These are phyloP conservation scores for Lycocorax pyrrhopterus DNA, from an alignment of 2,113 vertebrate species.

Conservation along the genomic window DNA sequence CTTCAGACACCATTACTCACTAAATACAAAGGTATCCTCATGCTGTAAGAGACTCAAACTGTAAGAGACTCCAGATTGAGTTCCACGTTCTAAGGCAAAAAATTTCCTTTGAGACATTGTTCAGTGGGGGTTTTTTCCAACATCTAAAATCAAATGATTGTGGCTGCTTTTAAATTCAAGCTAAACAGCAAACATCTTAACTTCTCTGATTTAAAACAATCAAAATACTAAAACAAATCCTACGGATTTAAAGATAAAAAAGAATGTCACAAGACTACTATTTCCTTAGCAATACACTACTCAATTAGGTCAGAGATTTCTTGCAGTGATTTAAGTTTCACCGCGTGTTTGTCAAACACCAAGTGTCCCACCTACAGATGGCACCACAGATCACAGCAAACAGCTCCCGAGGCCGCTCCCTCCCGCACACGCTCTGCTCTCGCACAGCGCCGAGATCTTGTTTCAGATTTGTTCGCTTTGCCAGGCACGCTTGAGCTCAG, in stretches of 20 bases:
- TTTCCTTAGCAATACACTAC: not conserved
- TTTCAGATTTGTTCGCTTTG: not conserved
- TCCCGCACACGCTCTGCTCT: not conserved
- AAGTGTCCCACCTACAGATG: slow-evolving; percentile 36
- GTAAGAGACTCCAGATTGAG: not conserved
- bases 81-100: not conserved
- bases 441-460: not conserved
- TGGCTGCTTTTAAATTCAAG: not conserved
- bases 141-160: not conserved
- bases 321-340: not conserved
- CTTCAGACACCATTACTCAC: not conserved
- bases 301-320: not conserved
- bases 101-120: not conserved
- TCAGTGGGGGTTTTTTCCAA: not conserved
- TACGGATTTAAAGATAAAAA: not conserved
- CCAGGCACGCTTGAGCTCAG: not conserved
- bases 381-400: slow-evolving; percentile 34
- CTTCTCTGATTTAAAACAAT: not conserved
- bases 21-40: not conserved
- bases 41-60: not conserved
- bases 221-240: not conserved
- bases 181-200: not conserved
- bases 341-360: not conserved
- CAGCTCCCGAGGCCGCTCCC: not conserved
- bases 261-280: not conserved